Percentiles rank a stretch among this genome's conserved stretches.
Conservation (phyloP, 2,113 vertebrate genomes). For the human (Homo sapiens) region DNA sequence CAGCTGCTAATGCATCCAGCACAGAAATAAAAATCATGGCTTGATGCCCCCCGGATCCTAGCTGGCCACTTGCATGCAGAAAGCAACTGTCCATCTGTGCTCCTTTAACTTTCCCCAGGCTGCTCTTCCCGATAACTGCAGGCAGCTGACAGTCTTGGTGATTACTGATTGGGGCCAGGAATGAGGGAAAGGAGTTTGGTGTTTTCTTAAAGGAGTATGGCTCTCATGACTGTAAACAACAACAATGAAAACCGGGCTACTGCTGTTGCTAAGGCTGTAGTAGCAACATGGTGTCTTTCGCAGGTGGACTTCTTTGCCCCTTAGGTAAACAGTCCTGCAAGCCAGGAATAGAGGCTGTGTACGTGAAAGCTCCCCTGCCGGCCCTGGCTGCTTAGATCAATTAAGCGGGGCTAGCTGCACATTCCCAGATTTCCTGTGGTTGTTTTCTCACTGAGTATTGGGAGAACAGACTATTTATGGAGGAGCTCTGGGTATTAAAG, state of each 20-base stretch:
- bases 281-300: constrained; percentile 76
- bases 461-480: constrained; percentile 86
- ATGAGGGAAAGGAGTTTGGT: constrained; percentile 64
- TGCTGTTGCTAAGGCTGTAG: constrained; percentile 74
- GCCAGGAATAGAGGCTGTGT: constrained; percentile 47
- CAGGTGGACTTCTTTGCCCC: constrained; percentile 64
- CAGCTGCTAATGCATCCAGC: constrained; percentile 17
- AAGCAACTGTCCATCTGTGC: constrained; percentile 85
- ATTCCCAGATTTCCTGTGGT: constrained; percentile 83
- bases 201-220: constrained; percentile 64
- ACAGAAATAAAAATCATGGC: constrained; percentile 56
- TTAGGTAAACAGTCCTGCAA: constrained; percentile 67
- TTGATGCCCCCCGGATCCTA: constrained; percentile 62
- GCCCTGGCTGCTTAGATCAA: constrained; percentile 79
- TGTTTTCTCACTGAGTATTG: constrained; percentile 82
- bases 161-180: constrained; percentile 49
- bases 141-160: constrained; percentile 70
- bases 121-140: constrained; percentile 68
- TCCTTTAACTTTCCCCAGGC: constrained; percentile 70
- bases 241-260: neutral
- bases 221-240: constrained; percentile 49
- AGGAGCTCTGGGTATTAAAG: constrained; percentile 84
- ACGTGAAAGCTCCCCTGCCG: constrained; percentile 71
- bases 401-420: constrained; percentile 79
- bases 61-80: constrained; percentile 80